Evolutionary conservation across 2,888 invertebrate genomes (phyloP).

Genomic region (Elmis aenea): DNA sequence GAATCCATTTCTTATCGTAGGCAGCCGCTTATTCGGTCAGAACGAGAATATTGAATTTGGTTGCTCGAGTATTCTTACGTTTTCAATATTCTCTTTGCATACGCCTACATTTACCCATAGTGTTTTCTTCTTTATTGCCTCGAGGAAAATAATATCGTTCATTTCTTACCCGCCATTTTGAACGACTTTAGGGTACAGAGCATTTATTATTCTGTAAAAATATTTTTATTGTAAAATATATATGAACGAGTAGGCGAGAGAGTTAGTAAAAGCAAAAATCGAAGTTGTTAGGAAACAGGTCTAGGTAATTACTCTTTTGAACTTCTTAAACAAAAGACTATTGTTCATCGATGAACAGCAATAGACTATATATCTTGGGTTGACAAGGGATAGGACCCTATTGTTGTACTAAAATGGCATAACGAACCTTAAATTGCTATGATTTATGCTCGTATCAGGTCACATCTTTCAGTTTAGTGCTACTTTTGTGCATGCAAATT

Average conservation of each 20-base stretch:
- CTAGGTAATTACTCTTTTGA: conserved; percentile 13
- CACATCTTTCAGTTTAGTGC: no score
- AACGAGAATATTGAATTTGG: conserved; percentile 6
- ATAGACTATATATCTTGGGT: conserved; percentile 9
- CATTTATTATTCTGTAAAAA: no score
- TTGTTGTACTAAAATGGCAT: conserved; percentile 8
- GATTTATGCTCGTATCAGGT: no score
- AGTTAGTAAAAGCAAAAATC: no score
- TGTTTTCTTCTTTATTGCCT: conserved; percentile 1
- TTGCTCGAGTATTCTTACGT: conserved; percentile 4
- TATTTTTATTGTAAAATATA: no score
- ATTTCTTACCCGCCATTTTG: conserved; percentile 3
- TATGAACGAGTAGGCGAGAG: no score
- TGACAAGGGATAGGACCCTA: conserved; percentile 6
- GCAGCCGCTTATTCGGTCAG: conserved; percentile 1
- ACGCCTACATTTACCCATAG: conserved; percentile 3
- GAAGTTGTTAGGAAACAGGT: no score
- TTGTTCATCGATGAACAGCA: conserved; percentile 10
- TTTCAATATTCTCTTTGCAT: conserved; percentile 7
- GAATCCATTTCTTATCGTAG: no score
- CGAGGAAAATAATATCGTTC: conserved; percentile 2
- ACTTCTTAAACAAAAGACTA: conserved; percentile 9
- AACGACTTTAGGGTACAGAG: no score
- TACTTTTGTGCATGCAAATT: no score
- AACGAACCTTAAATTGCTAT: conserved; percentile 12